Evolutionary conservation across 2,113 vertebrate species (phyloP).

Genomic region (Hippolais icterina): DNA sequence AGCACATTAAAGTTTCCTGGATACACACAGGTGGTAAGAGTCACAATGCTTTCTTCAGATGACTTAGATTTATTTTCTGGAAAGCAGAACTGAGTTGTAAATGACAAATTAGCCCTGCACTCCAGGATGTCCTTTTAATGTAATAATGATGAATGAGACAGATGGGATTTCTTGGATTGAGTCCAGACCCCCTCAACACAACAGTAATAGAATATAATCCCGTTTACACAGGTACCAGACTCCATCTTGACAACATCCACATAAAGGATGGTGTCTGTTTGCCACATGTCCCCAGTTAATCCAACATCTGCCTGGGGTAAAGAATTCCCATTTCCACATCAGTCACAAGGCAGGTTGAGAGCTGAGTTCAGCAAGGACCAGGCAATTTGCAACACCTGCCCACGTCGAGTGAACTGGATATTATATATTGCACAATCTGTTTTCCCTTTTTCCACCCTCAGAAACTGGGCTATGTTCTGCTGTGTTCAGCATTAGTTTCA

Average conservation of each 20-base stretch:
- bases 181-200: neutral
- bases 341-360: neutral
- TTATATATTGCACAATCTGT: neutral
- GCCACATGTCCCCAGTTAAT: neutral
- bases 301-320: neutral
- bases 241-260: neutral
- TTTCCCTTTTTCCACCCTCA: neutral
- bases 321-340: neutral
- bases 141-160: constrained; percentile 24
- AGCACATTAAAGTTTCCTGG: neutral
- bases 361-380: neutral
- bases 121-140: constrained; percentile 20
- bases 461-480: neutral
- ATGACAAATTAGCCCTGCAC: neutral
- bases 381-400: neutral
- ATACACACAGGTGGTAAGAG: neutral
- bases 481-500: neutral
- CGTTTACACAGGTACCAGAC: neutral
- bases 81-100: constrained; percentile 7
- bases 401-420: neutral
- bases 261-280: neutral
- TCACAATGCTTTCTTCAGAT: neutral
- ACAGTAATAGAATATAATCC: constrained; percentile 12
- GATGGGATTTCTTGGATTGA: constrained; percentile 4
- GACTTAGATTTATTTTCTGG: neutral